Percentiles rank a stretch among this genome's conserved stretches.
phyloP scores from a whole-genome alignment of 2,113 vertebrate species.

The Microcebus tavaratra region DNA sequence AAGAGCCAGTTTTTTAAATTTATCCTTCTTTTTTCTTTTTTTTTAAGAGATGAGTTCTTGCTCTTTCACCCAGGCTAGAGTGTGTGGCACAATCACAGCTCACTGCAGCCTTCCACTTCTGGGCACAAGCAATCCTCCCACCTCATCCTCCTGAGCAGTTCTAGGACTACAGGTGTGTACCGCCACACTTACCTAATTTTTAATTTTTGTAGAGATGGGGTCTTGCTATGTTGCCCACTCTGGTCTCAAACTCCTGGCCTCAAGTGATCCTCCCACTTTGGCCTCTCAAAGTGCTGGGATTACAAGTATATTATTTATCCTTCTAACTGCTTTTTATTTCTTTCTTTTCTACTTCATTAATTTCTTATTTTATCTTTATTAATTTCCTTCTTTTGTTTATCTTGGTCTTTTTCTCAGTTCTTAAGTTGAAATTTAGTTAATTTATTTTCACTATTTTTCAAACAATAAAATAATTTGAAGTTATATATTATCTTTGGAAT shows the following conservation, averaged over 20 bases:
- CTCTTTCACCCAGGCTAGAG: no score
- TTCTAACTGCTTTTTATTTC: not conserved
- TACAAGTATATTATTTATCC: not conserved
- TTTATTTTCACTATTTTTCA: not conserved
- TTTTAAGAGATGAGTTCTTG: not conserved
- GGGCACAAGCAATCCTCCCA: no score
- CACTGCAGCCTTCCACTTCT: no score
- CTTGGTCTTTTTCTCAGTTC: not conserved
- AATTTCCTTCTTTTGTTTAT: not conserved
- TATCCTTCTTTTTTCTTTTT: constrained; percentile 14
- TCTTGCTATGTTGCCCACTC: no score
- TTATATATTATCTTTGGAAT: constrained; percentile 52
- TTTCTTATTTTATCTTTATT: constrained; percentile 24
- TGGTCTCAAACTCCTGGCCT: no score
- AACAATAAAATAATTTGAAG: constrained; percentile 13
- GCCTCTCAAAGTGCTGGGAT: no score
- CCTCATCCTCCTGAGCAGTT: no score
- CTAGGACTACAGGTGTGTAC: no score
- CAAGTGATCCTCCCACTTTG: no score
- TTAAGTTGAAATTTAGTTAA: constrained; percentile 23
- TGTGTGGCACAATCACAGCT: no score
- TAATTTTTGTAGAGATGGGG: no score
- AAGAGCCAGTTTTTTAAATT: not conserved
- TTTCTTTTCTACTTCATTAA: constrained; percentile 35
- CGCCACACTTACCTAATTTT: no score